These are phyloP conservation scores for Acyrthosiphon pisum DNA, from an alignment of 1,140 invertebrate species.

Conservation along the genomic window DNA sequence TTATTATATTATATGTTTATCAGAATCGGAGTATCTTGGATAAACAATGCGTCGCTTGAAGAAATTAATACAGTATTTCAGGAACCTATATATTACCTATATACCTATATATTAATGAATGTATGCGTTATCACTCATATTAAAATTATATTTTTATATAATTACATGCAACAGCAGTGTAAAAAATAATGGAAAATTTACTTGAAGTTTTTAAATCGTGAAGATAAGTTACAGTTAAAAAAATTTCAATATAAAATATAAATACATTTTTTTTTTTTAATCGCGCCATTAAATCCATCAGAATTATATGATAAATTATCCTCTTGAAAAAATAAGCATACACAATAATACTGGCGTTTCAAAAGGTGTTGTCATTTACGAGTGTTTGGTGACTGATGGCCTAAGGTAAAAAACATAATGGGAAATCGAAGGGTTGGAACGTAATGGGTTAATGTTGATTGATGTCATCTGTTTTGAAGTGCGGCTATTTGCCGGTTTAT, in stretches of 20 bases:
- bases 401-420: conserved; percentile 54
- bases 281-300: too few species aligned
- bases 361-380: conserved; percentile 56
- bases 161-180: neutral
- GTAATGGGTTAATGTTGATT: conserved; percentile 54
- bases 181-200: neutral
- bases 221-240: neutral
- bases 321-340: neutral
- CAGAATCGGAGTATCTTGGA: neutral
- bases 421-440: conserved; percentile 47
- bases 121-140: neutral
- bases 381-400: conserved; percentile 50
- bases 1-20: neutral
- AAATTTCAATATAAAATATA: neutral
- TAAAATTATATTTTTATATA: neutral
- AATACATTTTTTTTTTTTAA: neutral
- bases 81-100: neutral
- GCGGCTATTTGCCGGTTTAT: conserved; percentile 40
- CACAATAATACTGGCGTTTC: conserved; percentile 20
- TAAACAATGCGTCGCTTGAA: neutral
- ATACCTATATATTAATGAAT: too few species aligned
- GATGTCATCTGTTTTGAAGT: conserved; percentile 55
- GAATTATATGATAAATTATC: neutral
- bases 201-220: neutral
- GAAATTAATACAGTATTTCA: neutral